Base-by-base conservation (phyloP, 2,113 vertebrate species). In the Spermophilus dauricus region DNA sequence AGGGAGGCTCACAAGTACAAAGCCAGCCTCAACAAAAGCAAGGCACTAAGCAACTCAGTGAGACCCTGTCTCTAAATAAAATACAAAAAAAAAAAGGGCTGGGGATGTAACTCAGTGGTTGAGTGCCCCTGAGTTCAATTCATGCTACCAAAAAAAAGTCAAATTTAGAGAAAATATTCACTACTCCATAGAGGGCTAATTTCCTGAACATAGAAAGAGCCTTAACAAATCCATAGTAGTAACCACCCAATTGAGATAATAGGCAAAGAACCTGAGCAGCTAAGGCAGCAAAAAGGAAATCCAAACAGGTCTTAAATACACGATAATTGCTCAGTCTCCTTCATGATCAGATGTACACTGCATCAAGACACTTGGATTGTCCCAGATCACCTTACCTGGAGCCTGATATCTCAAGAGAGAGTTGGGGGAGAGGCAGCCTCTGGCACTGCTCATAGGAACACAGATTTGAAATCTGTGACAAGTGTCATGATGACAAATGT, bases 361-460 rank as follows among this genome's bases (percentile, higher is more conserved):
- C 14, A 4, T 17, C 37, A 18, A 45, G 8, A 12, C 42, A 16
- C 39, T 26, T 26, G 76, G 58, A 17, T 42, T 34, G 10, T 37
- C 9, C 32, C 53, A 78, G 53, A 24, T 18, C 34, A 14, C 5
- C 30, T 34, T 17, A 28, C 51, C 37, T 18, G 20, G n/a, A 53
- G 13, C 10, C 18, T 5, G n/a, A 5, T 11, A 6, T 30, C 13
- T 3, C 26, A 37, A 37, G 78, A 78, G 30, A 76, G n/a, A 89
- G 34, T 34, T 12, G 7, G 45, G 1, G 34, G 28, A 14, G 16
- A n/a, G 69, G 4, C 12, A 76, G 42, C 2, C 1, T 34, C 42
- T 13, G 14, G 3, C 0, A 13, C 3, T 2, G 7, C 18, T 14
- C 0, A 11, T 9, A 53, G 32, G 7, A n/a, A 2, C 3, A 32